phyloP scores from a whole-genome alignment of 2,797 vertebrate genomes.

The Sphaeramia orbicularis region DNA sequence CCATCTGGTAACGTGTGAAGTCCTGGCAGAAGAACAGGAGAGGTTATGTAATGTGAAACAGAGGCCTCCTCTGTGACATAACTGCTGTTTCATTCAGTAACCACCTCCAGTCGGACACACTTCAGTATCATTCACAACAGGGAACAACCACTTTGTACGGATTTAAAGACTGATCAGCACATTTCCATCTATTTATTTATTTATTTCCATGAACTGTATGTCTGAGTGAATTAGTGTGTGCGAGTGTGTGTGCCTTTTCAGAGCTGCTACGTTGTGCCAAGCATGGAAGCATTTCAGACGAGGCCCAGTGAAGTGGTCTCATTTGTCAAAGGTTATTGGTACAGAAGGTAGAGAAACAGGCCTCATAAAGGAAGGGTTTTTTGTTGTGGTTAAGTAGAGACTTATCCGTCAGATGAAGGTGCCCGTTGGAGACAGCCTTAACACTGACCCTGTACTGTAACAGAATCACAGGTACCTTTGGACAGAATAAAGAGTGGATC shows the following conservation, averaged over 20 bases:
- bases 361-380: not conserved
- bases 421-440: conserved; percentile 31
- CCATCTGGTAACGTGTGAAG: not conserved
- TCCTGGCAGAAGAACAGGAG: not conserved
- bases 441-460: conserved; percentile 27
- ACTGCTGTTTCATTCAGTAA: conserved; percentile 1
- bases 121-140: conserved; percentile 41
- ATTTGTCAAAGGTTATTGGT: conserved; percentile 1
- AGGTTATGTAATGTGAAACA: conserved; percentile 6
- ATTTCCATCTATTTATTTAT: conserved; percentile 79
- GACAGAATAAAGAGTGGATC: not conserved
- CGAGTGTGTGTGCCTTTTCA: conserved; percentile 44
- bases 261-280: conserved; percentile 51
- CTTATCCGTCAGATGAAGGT: not conserved
- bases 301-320: not conserved
- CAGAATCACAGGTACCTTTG: not conserved
- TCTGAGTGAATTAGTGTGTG: not conserved
- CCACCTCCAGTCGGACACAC: conserved; percentile 2
- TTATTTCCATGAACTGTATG: conserved; percentile 55
- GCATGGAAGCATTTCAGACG: not conserved
- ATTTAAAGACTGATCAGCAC: conserved; percentile 34
- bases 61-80: conserved; percentile 1
- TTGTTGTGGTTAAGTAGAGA: not conserved
- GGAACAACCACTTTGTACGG: conserved; percentile 41
- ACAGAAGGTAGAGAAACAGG: not conserved